Percentiles rank a stretch among this genome's conserved stretches.
phyloP scores from a whole-genome alignment of 30 jellyfish, hydroid and myxozoan genomes.

The Cassiopea xamachana region DNA sequence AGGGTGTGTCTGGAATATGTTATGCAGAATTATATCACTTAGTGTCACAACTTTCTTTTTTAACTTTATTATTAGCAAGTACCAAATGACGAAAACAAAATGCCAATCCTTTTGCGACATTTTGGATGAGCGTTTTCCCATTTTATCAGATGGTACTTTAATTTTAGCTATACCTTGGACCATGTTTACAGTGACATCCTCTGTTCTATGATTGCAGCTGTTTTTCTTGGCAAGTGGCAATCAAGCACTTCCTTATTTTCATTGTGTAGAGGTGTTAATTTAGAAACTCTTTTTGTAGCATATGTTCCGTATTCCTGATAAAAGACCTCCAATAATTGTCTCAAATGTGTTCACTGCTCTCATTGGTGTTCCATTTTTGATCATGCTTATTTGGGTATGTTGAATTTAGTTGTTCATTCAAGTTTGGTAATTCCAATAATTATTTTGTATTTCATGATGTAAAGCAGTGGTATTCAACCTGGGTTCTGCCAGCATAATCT shows the following conservation, averaged over 20 bases:
- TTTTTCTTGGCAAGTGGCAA: too few species aligned
- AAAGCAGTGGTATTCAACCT: too few species aligned
- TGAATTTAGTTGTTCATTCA: neutral
- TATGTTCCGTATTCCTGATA: slow-evolving; percentile 97
- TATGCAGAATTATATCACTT: too few species aligned
- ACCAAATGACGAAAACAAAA: slow-evolving; percentile 39
- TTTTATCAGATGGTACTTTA: slow-evolving; percentile 26
- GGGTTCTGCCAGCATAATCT: too few species aligned
- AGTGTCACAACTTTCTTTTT: neutral
- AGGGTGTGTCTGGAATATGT: too few species aligned
- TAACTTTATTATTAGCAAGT: slow-evolving; percentile 2
- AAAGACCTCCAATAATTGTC: slow-evolving; percentile 86
- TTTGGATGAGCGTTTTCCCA: slow-evolving; percentile 24
- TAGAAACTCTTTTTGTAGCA: slow-evolving; percentile 59
- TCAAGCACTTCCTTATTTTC: too few species aligned
- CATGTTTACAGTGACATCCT: neutral
- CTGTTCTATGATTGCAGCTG: neutral
- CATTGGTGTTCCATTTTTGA: slow-evolving; percentile 77
- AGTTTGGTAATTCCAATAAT: neutral
- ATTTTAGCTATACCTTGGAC: neutral
- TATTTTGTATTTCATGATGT: too few species aligned
- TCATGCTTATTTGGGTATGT: slow-evolving; percentile 92
- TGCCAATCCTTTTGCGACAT: slow-evolving; percentile 59
- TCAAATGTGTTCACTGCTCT: slow-evolving; percentile 91
- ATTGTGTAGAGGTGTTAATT: neutral